Base-by-base conservation (phyloP, 2,113 vertebrate species). In the Neolamprologus caudopunctatus region DNA sequence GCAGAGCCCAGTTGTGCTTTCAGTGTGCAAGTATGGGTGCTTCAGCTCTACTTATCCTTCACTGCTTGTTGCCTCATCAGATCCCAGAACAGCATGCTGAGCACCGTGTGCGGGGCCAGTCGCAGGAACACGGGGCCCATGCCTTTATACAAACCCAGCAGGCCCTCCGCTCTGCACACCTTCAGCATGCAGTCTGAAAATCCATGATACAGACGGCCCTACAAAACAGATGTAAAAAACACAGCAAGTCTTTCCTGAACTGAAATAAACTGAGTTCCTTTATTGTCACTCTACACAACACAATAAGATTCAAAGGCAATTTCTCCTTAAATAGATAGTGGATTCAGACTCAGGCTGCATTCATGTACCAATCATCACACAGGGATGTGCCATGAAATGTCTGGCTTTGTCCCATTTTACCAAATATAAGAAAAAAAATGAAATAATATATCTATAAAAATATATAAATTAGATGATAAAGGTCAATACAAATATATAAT, bases 11-110 rank as follows among this genome's bases (percentile, higher is more conserved):
- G 51, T 78, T 26, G 31, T 9, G 66, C 6, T 11, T 10, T 9
- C 4, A 2, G 31, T 19, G 3, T 54, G 19, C 19, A 63, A 31
- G 31, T 7, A 6, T 68, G 16, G n/a, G 2, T 7, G 53, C 37
- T 85, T 93, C 28, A 87, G 55, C 14, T 87, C 4, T 82, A 61
- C 28, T 82, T 89, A 80, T 93, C 47, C 81, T 79, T 89, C 9
- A 86, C 3, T 1, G 95, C 93, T 83, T 96, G 91, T 58, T 97
- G 97, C 88, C 98, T 96, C 90, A 99, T 95, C 87, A 98, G 94
- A 3, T 99, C 98, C 98, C 98, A 99, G 80, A 99, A 97, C 81
- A 99, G 96, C 96, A 99, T 98, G 95, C 98, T 99, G 92, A 99
- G 97, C 47, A 98, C 94, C 0, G 98, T 99, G 96, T 99, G 98